Evolutionary conservation across 2,797 vertebrate species (phyloP).

Genomic region (Bryconaethiops microstoma): DNA sequence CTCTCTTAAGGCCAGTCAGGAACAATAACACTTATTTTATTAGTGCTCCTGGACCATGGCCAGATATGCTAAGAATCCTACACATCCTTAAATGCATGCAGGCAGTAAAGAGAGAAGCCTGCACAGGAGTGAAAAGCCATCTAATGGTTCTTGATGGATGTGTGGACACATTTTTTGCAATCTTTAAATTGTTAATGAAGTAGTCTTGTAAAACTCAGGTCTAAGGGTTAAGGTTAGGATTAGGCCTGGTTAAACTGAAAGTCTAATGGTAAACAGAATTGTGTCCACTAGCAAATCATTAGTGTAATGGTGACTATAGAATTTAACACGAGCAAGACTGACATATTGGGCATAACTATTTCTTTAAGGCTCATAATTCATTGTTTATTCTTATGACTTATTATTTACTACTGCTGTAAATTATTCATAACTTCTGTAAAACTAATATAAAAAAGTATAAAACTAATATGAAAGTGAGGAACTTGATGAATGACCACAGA

Average conservation of each 20-base stretch:
- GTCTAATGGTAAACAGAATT: background rate
- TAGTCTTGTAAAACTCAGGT: background rate
- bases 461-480: background rate
- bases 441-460: background rate
- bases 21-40: conserved; percentile 78
- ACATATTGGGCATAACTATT: background rate
- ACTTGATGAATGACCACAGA: too few species aligned
- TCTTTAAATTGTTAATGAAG: background rate
- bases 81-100: conserved; percentile 59
- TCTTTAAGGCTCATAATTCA: too few species aligned
- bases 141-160: conserved; percentile 13
- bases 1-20: conserved; percentile 68
- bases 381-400: background rate
- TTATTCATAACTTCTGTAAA: background rate
- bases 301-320: too few species aligned
- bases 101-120: conserved; percentile 18
- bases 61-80: conserved; percentile 64
- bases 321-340: background rate
- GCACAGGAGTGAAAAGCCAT: conserved; percentile 48
- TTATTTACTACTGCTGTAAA: background rate
- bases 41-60: conserved; percentile 62
- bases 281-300: background rate
- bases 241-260: background rate
- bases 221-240: too few species aligned
- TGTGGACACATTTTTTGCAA: background rate